phyloP scores from a whole-genome alignment of 2,113 vertebrate species.

The Nothocercus nigrocapillus region DNA sequence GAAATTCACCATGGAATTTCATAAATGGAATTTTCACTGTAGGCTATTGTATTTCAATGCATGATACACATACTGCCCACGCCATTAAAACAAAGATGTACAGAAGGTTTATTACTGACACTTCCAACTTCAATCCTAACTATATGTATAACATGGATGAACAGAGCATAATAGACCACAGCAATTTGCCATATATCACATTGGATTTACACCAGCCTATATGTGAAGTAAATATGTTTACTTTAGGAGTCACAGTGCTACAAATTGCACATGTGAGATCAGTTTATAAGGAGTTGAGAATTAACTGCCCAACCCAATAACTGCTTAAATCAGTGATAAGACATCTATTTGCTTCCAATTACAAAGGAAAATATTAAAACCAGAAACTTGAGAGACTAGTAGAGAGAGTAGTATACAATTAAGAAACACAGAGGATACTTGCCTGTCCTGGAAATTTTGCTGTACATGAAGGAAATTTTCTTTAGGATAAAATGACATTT shows the following conservation, averaged over 20 bases:
- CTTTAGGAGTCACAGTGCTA: background rate
- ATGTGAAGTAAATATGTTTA: background rate
- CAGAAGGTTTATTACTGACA: background rate
- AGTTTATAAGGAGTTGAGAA: background rate
- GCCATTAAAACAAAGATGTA: background rate
- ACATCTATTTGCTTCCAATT: background rate
- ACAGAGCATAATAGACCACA: background rate
- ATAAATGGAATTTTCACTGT: background rate
- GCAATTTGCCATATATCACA: background rate
- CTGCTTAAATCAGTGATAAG: background rate
- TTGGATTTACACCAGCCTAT: background rate
- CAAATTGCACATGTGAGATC: background rate
- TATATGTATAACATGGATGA: background rate
- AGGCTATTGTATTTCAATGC: background rate
- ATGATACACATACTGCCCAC: background rate
- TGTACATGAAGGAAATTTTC: background rate
- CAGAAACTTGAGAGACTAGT: background rate
- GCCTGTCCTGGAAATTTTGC: background rate
- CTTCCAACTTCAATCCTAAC: background rate
- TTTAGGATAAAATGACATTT: background rate
- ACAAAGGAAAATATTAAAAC: background rate
- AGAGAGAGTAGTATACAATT: background rate
- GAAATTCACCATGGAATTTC: background rate
- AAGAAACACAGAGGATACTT: background rate
- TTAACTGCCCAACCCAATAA: background rate